Base-by-base conservation (phyloP, 2,797 vertebrate species). In the Enteromius radiatus region DNA sequence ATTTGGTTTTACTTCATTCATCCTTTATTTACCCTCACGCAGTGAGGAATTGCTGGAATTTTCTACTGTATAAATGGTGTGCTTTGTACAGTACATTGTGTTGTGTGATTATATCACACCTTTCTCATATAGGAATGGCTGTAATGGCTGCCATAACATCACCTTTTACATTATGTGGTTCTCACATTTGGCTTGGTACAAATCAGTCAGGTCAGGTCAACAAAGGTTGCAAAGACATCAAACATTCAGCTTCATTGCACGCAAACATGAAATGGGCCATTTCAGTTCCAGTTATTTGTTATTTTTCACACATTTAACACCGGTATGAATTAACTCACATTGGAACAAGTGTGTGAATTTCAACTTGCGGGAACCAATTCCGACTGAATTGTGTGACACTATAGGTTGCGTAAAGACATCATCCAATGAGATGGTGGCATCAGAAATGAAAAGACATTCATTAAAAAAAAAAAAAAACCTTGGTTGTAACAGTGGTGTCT, bases 131-230 rank as follows among this genome's bases (percentile, higher is more conserved):
- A 82, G 71, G 75, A 75, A 68, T 15, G 64, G 81, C 36, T 15
- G 36, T 68, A 49, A 83, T 70, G 17, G 56, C 33, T 73, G 31
- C 54, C 41, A 52, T 83, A 43, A 80, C 36, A 45, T 68, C 23
- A 28, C 36, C 21, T 71, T 76, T 81, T 56, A 65, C 33, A 70
- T 79, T 78, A 68, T 80, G 70, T 70, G 76, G 5, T 67, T 65
- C 28, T 21, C 21, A 73, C 9, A 28, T 59, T 76, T 76, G 21
- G 76, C 14, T 65, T 65, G 28, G 21, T 41, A 26, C 36, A 65
- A 64, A 82, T 76, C 64, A 69, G 28, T 47, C 36, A 69, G 73
- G 63, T 69, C 64, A 82, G 73, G 63, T 69, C 74, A 82, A 54
- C 45, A 56, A 67, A 82, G 71, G 73, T 82, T 33, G 38, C 78